phyloP scores from a whole-genome alignment of 1,140 invertebrate species.

The Maniola jurtina region DNA sequence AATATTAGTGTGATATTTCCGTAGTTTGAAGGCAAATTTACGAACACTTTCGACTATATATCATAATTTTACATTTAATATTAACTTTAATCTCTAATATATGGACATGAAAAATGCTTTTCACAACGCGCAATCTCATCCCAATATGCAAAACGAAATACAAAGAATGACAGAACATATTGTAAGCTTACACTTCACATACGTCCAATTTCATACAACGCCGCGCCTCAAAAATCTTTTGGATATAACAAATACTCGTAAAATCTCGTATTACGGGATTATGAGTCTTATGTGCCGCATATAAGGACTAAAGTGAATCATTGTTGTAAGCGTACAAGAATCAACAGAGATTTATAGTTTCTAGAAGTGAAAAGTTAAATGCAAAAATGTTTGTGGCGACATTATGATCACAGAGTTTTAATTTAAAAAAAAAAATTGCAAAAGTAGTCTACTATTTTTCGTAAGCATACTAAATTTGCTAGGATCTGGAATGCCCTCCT shows the following conservation, averaged over 20 bases:
- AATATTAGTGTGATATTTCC: no score
- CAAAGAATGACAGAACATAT: slow-evolving; percentile 28
- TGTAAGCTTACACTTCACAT: slow-evolving; percentile 30
- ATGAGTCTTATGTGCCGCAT: slow-evolving; percentile 2
- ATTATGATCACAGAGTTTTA: no score
- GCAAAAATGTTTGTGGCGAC: not conserved
- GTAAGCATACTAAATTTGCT: no score
- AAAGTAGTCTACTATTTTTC: no score
- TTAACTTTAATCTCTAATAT: not conserved
- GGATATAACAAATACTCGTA: slow-evolving; percentile 22
- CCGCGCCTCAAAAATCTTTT: slow-evolving; percentile 27
- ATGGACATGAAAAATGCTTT: slow-evolving; percentile 12
- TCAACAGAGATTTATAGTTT: not conserved
- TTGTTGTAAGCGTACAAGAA: not conserved
- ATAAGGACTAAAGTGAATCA: slow-evolving; percentile 15
- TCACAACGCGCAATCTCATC: slow-evolving; percentile 18
- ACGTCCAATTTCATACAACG: slow-evolving; percentile 35
- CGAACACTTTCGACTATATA: no score
- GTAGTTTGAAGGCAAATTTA: no score
- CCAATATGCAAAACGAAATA: slow-evolving; percentile 26
- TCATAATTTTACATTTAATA: not conserved
- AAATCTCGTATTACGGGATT: slow-evolving; percentile 4
- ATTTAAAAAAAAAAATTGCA: no score
- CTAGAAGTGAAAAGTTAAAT: not conserved
- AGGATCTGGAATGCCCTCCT: no score